These are phyloP conservation scores for Poecile montanus DNA, from an alignment of 2,797 vertebrate genomes.

Conservation along the genomic window DNA sequence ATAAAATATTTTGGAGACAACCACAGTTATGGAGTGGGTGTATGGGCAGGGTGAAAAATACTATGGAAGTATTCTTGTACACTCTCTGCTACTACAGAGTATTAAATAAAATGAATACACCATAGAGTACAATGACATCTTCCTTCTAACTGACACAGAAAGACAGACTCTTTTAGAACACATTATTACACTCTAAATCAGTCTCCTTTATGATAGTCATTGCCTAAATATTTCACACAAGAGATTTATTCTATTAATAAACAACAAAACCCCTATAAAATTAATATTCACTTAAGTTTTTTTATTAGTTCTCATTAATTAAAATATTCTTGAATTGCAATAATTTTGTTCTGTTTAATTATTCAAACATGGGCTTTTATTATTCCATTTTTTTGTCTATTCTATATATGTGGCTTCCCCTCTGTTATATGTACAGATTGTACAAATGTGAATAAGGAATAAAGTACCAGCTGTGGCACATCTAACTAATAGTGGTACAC, in stretches of 20 bases:
- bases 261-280: conserved; percentile 66
- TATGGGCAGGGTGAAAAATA: background rate
- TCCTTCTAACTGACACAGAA: conserved; percentile 63
- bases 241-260: conserved; percentile 74
- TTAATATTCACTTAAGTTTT: conserved; percentile 74
- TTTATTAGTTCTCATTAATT: conserved; percentile 71
- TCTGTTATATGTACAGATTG: background rate
- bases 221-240: conserved; percentile 79
- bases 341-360: conserved; percentile 52
- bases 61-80: background rate
- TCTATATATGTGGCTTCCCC: background rate
- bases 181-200: conserved; percentile 71
- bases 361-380: conserved; percentile 15
- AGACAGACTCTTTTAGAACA: conserved; percentile 62
- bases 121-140: conserved; percentile 56
- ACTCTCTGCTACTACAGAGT: background rate
- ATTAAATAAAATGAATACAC: conserved; percentile 58
- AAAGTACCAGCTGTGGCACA: background rate
- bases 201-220: conserved; percentile 78
- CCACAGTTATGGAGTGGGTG: background rate
- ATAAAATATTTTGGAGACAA: background rate
- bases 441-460: background rate
- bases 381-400: conserved; percentile 41
- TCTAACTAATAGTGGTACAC: background rate
- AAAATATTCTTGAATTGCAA: conserved; percentile 66